Evolutionary conservation across 2,797 vertebrate species (phyloP), one percentile per base, ranked within the genome.

Genomic region (Tragelaphus oryx): DNA sequence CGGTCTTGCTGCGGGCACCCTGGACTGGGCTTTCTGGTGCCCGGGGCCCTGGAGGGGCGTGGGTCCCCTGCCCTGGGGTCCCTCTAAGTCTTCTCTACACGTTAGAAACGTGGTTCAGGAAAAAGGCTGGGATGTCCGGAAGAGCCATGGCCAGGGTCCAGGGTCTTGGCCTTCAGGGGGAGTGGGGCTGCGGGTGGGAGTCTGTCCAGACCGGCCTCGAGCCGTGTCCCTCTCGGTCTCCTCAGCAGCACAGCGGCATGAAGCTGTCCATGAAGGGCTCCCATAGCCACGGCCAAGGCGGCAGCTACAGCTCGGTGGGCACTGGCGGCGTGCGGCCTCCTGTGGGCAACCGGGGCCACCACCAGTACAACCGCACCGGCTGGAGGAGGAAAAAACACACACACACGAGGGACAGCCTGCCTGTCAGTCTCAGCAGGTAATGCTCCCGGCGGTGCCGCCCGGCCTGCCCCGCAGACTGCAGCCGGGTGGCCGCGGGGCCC

Each of bases 201-300:
- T 60, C 55, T 5, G 12, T 80, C 16, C 4, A 0, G 30, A 30
- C 65, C 8, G 3, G 2, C 44, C 54, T 48, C 41, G 75, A 65
- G 84, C 28, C 80, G 44, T 54, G 33, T 81, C 92, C 93, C 18
- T 83, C 93, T 95, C 1, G 71, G 52, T 97, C 30, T 95, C 97
- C 95, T 81, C 98, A 99, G 99, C 98, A 99, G 97, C 98, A 98
- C 97, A 98, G 97, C 4, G 99, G 98, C 97, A 98, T 98, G 97
- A 99, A 99, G 97, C 99, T 99, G 98, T 99, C 99, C 79, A 97
- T 99, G 98, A 99, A 99, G 98, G 99, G 99, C 98, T 98, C 99
- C 97, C 99, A 99, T 96, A 97, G 97, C 96, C 98, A 97, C 62
- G 98, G 98, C 95, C 98, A 99, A 33, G 98, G 99, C 0, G 98